A percentile compares a stretch with the other conserved stretches of the same genome.
Evolutionary conservation across 1,140 invertebrate genomes (phyloP).

Genomic region (Drosophila ohnishii): DNA sequence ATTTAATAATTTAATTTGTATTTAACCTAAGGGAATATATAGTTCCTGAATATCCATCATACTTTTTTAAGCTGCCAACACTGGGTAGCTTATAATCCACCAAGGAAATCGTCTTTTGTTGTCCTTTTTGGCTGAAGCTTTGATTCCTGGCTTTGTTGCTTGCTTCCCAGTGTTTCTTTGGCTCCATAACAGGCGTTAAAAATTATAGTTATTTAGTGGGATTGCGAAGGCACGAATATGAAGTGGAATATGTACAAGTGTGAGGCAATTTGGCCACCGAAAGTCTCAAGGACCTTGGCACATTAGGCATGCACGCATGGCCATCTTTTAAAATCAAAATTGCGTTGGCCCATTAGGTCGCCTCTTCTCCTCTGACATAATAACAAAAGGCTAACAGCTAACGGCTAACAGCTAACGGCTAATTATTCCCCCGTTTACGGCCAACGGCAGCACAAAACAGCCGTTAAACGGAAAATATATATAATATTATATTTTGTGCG

Average conservation of each 20-base stretch:
- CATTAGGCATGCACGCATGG: slow-evolving; percentile 74
- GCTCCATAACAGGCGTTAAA: slow-evolving; percentile 62
- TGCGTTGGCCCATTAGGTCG: slow-evolving; percentile 53
- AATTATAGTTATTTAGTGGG: slow-evolving; percentile 75
- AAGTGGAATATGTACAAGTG: slow-evolving; percentile 3
- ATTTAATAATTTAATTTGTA: too few species aligned
- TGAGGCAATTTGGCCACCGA: slow-evolving; percentile 27
- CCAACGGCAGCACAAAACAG: slow-evolving; percentile 65
- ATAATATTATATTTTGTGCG: slow-evolving; percentile 31
- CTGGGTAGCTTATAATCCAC: not conserved
- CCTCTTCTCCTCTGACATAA: slow-evolving; percentile 10
- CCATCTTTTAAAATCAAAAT: slow-evolving; percentile 71
- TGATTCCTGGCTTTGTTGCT: slow-evolving; percentile 57
- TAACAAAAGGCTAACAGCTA: slow-evolving; percentile 47
- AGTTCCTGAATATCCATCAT: too few species aligned
- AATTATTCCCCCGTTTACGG: slow-evolving; percentile 77
- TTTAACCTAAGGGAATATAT: too few species aligned
- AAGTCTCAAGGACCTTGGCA: slow-evolving; percentile 40
- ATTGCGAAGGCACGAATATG: slow-evolving; percentile 11
- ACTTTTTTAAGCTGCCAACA: not conserved
- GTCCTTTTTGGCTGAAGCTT: slow-evolving; percentile 34
- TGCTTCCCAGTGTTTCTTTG: slow-evolving; percentile 13
- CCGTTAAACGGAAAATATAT: slow-evolving; percentile 77
- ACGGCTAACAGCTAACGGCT: slow-evolving; percentile 43
- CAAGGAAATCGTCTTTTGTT: slow-evolving; percentile 36